Percentiles rank a stretch among this genome's conserved stretches.
Conservation (phyloP, 2,113 vertebrate species). For the Pollimyrus isidori region DNA sequence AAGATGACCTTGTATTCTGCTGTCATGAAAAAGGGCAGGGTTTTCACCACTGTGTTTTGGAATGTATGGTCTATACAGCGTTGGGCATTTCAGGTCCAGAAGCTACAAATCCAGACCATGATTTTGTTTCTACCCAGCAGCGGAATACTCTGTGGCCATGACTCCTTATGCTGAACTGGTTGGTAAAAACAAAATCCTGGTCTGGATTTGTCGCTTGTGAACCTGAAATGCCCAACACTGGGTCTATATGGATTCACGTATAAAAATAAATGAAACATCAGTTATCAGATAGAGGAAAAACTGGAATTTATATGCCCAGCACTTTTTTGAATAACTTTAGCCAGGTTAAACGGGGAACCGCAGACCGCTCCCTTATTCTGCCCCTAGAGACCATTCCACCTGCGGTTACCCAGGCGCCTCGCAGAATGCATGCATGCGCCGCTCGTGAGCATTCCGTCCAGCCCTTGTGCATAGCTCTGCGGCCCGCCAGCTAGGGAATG, state of each 20-base stretch:
- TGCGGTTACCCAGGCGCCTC: background rate
- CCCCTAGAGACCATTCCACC: background rate
- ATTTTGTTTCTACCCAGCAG: no score
- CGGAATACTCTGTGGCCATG: no score
- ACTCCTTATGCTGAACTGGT: no score
- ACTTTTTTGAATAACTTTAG: background rate
- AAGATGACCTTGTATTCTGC: background rate
- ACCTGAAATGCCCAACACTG: no score
- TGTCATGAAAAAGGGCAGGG: background rate
- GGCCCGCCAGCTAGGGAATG: background rate
- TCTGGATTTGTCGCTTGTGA: no score
- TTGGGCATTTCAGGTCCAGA: no score
- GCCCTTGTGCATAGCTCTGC: background rate
- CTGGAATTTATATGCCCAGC: background rate
- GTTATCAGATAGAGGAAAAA: background rate
- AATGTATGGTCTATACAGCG: background rate
- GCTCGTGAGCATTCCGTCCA: background rate
- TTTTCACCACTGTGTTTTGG: background rate
- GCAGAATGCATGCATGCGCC: background rate
- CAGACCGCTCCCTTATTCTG: background rate
- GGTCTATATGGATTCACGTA: background rate
- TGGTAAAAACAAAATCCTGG: no score
- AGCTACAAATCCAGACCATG: no score
- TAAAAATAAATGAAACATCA: background rate
- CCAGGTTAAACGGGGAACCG: background rate